Conservation (phyloP, 1,140 invertebrate species). For the Drosophila seguyi region DNA sequence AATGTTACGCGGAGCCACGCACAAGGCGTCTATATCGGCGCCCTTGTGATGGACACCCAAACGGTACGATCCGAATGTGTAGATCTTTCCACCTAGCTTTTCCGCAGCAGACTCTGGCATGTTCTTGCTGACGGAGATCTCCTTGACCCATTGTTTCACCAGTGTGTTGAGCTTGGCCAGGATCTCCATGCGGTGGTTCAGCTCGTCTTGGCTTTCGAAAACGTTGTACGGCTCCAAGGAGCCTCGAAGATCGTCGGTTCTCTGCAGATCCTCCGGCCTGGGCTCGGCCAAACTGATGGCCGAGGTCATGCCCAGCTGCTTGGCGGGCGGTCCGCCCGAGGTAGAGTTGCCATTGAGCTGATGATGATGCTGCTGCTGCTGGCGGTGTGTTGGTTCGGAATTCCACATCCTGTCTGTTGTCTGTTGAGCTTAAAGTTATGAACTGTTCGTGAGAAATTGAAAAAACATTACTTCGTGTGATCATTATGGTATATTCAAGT, state of each 20-base stretch:
- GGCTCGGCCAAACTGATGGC: conserved; percentile 96
- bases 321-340: conserved; percentile 66
- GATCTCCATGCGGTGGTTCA: conserved; percentile 95
- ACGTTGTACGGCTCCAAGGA: conserved; percentile 94
- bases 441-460: conserved; percentile 33
- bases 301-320: conserved; percentile 95
- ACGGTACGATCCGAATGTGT: conserved; percentile 98
- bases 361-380: conserved; percentile 48
- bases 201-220: conserved; percentile 95
- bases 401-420: conserved; percentile 74
- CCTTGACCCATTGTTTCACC: conserved; percentile 96
- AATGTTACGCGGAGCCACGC: conserved; percentile 98
- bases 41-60: conserved; percentile 97
- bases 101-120: conserved; percentile 95
- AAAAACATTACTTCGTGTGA: neutral
- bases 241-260: conserved; percentile 93
- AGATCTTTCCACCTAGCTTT: conserved; percentile 98
- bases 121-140: conserved; percentile 94
- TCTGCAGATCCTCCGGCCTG: conserved; percentile 92
- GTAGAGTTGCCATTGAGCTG: conserved; percentile 75
- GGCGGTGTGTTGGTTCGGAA: conserved; percentile 75
- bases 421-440: conserved; percentile 40
- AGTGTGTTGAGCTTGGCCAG: conserved; percentile 94
- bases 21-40: conserved; percentile 99
- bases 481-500: neutral